Base-by-base conservation (phyloP, 2,113 vertebrate species). In the Megaleporinus macrocephalus region DNA sequence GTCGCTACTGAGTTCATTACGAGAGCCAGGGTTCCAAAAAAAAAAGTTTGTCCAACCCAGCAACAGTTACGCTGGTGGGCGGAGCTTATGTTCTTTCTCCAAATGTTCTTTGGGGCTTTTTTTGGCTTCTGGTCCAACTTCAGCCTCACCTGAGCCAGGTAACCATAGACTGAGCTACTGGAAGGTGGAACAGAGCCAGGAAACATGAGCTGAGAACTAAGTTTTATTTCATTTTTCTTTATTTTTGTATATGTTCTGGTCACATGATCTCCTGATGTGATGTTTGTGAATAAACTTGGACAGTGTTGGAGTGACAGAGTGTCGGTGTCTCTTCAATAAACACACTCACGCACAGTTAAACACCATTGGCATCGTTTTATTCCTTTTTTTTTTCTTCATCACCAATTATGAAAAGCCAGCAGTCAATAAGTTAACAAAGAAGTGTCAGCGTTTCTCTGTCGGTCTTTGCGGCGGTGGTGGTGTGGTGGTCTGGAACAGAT, bases 321-420 rank as follows among this genome's bases (percentile, higher is more conserved):
- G 66, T 51, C 30, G 22, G 73, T 53, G 22, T 78, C 73, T 57
- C 13, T 33, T 33, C 13, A 62, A 62, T 22, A 55, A 55, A 66
- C 44, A 44, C 47, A 36, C 36, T n/a, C n/a, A n/a, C n/a, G n/a
- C 27, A 24, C 16, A 20, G 29, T 71, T 22, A 16, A 30, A 36
- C 33, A 69, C 74, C 59, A 79, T n/a, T 65, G 55, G 79, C 85
- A 71, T 62, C 41, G 11, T 11, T 70, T 33, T 51, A 75, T 75
- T 89, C 91, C 92, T 92, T 96, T 96, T 94, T 95, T 96, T 96
- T 84, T 91, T 4, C 3, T 51, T 51, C 29, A 68, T 68, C 87
- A 92, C 90, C 92, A 95, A 92, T 95, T 93, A 94, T 92, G 94
- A 95, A 93, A 95, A 95, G 94, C 93, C 93, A 95, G 94, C 95